Base-by-base conservation (phyloP, 2,797 vertebrate species). In the Eulemur mongoz region DNA sequence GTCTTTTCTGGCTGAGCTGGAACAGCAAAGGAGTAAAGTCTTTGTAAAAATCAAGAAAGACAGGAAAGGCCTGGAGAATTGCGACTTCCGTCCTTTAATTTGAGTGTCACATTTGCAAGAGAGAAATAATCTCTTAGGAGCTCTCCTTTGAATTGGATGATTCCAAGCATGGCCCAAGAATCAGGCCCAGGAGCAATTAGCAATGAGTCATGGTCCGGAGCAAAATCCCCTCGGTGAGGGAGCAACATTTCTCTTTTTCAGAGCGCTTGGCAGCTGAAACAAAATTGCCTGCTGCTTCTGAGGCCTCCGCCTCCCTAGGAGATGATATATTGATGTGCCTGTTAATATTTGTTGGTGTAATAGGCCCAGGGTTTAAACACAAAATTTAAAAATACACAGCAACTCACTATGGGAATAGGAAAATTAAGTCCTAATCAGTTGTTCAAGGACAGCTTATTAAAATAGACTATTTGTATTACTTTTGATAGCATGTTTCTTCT, bases 151-250 rank as follows among this genome's bases (percentile, higher is more conserved):
- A 80, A 38, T 4, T 76, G 8, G 45, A 50, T 22, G 30, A 83
- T 95, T 91, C 94, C 79, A 95, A 86, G 83, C 59, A 13, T 82
- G 50, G 57, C 38, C 52, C 32, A 32, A 63, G 61, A 95, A 95
- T 73, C 12, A 54, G 61, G 5, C 65, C 48, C 17, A 43, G 1
- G 7, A 63, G 38, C 78, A 76, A 61, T 48, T 38, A 54, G 27
- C 27, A 35, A 18, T 40, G 50, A 84, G 12, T 73, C 91, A 81
- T 2, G 50, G 81, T 52, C 61, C 30, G 7, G 22, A 93, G 63
- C 15, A 2, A 86, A 85, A 38, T 70, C 6, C 12, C 48, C 18
- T 59, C 6, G 15, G 91, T 4, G 52, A 59, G 20, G 17, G 5
- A 85, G 18, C 0, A 20, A 67, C n/a, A 38, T 65, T 82, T 91